A percentile compares a stretch with the other conserved stretches of the same genome.
These are phyloP conservation scores for Tupaia tana DNA, from an alignment of 2,113 vertebrate genomes.

Conservation along the genomic window DNA sequence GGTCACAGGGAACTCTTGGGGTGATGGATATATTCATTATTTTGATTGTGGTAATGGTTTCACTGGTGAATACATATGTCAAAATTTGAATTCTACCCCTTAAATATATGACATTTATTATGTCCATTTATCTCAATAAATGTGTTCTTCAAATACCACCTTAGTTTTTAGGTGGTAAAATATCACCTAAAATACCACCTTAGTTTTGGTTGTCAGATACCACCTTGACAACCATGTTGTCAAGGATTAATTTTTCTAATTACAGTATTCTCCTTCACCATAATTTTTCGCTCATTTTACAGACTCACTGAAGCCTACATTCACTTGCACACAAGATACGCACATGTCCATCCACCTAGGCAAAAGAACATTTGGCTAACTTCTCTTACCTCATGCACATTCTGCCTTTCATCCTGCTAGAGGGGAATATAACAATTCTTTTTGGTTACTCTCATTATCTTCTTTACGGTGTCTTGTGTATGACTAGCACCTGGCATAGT, in stretches of 20 bases:
- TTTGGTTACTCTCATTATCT: not conserved
- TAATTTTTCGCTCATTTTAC: slow-evolving; percentile 1
- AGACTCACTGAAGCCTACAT: not conserved
- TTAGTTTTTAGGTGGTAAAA: not conserved
- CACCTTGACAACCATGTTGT: not conserved
- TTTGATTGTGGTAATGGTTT: not conserved
- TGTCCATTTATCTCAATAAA: not conserved
- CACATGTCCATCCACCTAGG: not conserved
- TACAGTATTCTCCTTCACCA: not conserved
- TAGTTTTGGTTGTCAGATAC: not conserved
- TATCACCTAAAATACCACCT: not conserved
- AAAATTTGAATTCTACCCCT: not conserved
- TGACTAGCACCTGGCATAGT: not conserved
- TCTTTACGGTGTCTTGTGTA: not conserved
- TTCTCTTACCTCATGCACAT: not conserved
- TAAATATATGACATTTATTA: not conserved
- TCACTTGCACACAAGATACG: not conserved
- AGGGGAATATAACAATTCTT: not conserved
- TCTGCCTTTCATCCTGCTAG: not conserved
- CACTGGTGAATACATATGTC: not conserved
- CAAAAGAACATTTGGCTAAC: not conserved
- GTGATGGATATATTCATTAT: not conserved
- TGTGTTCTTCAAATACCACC: not conserved
- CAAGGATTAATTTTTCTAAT: not conserved
- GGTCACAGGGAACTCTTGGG: not conserved